Base-by-base conservation (phyloP, 2,888 invertebrate genomes). In the Ferdinandea cuprea region DNA sequence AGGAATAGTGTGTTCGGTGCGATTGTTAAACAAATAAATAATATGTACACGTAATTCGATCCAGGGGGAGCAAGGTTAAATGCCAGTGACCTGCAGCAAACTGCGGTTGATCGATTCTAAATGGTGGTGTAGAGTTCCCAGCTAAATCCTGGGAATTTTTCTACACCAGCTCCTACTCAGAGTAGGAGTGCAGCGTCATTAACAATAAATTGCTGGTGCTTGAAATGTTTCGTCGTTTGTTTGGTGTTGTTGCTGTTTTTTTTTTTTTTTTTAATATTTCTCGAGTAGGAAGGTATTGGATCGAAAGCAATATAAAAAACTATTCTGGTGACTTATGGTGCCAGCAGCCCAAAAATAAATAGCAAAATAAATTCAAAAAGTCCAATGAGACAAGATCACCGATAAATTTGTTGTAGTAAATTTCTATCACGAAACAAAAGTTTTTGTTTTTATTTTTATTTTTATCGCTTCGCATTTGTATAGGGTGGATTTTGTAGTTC, bases 41-140 rank as follows among this genome's bases (percentile, higher is more conserved):
- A 69, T 63, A 68, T 54, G 72, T 83, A 77, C 77, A 72, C 50
- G 83, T 83, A 77, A 83, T 83, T 73, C 63, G 78, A 83, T 73
- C 66, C 13, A 32, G 44, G 9, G 68, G 78, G 9, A 73, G 78
- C 73, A 73, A 83, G 78, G 83, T 78, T 77, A 78, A 78, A 83
- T 56, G 83, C 58, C 83, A 83, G 25, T 73, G 78, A 83, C 83
- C 83, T 44, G 50, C 50, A 32, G 28, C 58, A 48, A 77, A 66
- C 66, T 56, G 72, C 68, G 61, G 66, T 37, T 58, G 72, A 68
- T 46, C 28, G 15, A 17, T 37, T 7, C 25, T 6, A 3, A 58
- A 73, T 54, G 78, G 78, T 83, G 83, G 78, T 83, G 83, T 83
- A 56, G 48, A 46, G 66, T 83, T 83, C 78, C 58, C 40, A 48